Evolutionary conservation across 2,888 invertebrate genomes (phyloP).

Genomic region (Cyclophora punctaria): DNA sequence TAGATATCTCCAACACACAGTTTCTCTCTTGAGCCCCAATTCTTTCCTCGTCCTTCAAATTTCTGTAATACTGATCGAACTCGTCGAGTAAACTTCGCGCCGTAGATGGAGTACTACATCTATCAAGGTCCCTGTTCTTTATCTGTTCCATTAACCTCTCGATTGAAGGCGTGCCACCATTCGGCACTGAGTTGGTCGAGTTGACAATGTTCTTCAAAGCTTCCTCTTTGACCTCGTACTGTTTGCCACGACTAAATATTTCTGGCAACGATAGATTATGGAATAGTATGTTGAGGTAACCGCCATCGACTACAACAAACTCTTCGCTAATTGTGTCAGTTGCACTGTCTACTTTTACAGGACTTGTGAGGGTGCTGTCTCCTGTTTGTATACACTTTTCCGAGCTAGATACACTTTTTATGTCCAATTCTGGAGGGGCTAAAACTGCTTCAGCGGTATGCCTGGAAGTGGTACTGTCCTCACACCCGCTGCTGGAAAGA

Average conservation of each 20-base stretch:
- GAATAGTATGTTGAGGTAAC: conserved; percentile 62
- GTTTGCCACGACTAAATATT: conserved; percentile 58
- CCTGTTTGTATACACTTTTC: conserved; percentile 61
- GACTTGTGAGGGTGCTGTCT: conserved; percentile 27
- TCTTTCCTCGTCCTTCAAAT: conserved; percentile 36
- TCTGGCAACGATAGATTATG: conserved; percentile 52
- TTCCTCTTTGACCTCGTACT: conserved; percentile 65
- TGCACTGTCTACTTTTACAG: conserved; percentile 18
- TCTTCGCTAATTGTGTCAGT: conserved; percentile 46
- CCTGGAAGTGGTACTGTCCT: conserved; percentile 43
- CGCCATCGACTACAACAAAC: conserved; percentile 56
- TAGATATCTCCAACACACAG: conserved; percentile 22
- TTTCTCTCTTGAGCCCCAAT: conserved; percentile 5
- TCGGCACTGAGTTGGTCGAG: conserved; percentile 35
- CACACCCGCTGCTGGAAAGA: conserved; percentile 60
- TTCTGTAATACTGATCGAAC: conserved; percentile 57
- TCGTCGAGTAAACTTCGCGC: conserved; percentile 64
- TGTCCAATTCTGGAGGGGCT: neutral
- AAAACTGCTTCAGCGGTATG: conserved; percentile 17
- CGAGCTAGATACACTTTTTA: conserved; percentile 24
- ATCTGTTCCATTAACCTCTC: conserved; percentile 50
- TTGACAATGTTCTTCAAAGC: conserved; percentile 54
- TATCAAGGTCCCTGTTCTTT: conserved; percentile 42
- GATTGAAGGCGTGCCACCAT: conserved; percentile 22
- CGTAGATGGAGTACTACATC: conserved; percentile 50